Evolutionary conservation across 2,888 invertebrate genomes (phyloP).

Genomic region (Ariolimax columbianus): DNA sequence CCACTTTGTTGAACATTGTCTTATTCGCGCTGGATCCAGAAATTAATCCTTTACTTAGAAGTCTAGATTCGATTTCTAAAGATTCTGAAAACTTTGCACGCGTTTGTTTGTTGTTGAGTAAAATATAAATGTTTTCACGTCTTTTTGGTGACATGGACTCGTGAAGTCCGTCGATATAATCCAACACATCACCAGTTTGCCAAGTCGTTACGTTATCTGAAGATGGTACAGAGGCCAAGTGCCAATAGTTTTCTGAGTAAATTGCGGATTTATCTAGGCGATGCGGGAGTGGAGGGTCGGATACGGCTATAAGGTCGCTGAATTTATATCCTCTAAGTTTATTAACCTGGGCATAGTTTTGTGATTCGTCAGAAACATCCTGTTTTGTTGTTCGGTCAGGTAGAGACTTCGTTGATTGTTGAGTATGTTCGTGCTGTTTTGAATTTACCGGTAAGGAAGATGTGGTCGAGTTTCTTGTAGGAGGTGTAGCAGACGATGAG

Average conservation of each 20-base stretch:
- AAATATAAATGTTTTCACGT: constrained; percentile 59
- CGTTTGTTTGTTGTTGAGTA: constrained; percentile 59
- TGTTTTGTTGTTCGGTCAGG: no score
- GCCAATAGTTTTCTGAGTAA: constrained; percentile 53
- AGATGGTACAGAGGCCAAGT: constrained; percentile 42
- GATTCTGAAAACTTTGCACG: constrained; percentile 61
- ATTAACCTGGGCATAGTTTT: constrained; percentile 46
- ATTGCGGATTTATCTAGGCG: constrained; percentile 33
- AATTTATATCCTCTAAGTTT: constrained; percentile 51
- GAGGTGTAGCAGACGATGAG: not conserved
- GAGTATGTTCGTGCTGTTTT: not conserved
- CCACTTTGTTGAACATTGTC: not conserved
- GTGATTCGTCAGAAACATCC: not conserved
- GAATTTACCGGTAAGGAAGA: not conserved
- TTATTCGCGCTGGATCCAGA: constrained; percentile 5
- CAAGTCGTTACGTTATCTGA: constrained; percentile 38
- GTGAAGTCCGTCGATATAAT: constrained; percentile 59
- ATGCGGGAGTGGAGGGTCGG: not conserved
- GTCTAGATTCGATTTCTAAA: constrained; percentile 60
- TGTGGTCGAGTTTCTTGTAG: not conserved
- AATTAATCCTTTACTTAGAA: constrained; percentile 57
- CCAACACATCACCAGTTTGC: constrained; percentile 56
- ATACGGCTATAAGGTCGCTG: not conserved
- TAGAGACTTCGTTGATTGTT: not conserved
- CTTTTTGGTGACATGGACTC: constrained; percentile 58